Conservation (phyloP, 2,113 vertebrate genomes). For the Egretta garzetta region DNA sequence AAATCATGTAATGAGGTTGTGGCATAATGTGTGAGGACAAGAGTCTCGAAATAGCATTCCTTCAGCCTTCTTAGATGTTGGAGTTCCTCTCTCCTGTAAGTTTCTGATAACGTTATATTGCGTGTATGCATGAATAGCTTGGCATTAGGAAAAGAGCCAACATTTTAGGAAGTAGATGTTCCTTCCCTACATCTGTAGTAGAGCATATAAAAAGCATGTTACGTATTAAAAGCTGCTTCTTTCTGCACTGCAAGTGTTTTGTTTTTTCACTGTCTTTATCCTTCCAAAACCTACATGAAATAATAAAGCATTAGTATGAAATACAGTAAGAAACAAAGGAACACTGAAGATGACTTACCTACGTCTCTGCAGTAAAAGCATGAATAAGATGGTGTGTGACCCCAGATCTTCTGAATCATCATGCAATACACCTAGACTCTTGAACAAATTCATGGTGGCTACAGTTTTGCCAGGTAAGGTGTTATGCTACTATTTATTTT, state of each 20-base stretch:
- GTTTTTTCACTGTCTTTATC: not conserved
- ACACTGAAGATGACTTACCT: not conserved
- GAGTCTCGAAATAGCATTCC: not conserved
- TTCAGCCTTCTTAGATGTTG: not conserved
- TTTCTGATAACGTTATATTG: not conserved
- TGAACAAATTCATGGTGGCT: not conserved
- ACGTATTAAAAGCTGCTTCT: not conserved
- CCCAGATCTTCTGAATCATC: not conserved
- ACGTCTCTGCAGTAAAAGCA: not conserved
- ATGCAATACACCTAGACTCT: not conserved
- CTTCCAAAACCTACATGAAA: not conserved
- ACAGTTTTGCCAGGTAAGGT: not conserved
- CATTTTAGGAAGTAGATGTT: not conserved
- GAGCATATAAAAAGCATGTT: not conserved
- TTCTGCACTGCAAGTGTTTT: not conserved
- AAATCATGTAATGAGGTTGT: not conserved
- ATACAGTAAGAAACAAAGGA: not conserved
- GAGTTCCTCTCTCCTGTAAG: not conserved
- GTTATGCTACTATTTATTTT: not conserved
- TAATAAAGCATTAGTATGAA: not conserved
- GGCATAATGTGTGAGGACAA: not conserved
- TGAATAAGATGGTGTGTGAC: not conserved
- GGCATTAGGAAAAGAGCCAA: not conserved
- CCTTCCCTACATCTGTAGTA: not conserved
- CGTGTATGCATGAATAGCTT: not conserved